A percentile compares a stretch with the other conserved stretches of the same genome.
These are phyloP conservation scores for Premnoplex brunnescens DNA, from an alignment of 2,797 vertebrate genomes.

Conservation along the genomic window DNA sequence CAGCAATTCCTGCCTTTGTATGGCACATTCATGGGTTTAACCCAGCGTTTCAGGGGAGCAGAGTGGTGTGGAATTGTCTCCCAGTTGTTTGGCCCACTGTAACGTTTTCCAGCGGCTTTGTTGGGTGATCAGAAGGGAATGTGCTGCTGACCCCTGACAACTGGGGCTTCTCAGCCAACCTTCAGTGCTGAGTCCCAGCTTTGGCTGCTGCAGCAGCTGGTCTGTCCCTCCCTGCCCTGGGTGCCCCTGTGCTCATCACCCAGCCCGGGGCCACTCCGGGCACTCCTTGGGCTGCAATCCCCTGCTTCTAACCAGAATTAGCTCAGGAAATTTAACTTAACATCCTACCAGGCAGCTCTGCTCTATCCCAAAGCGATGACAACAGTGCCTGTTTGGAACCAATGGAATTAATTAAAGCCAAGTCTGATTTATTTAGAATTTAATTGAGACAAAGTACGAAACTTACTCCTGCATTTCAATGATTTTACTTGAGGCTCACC, in stretches of 20 bases:
- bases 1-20: neutral
- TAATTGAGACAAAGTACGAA: neutral
- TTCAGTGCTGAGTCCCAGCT: neutral
- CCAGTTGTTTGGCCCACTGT: neutral
- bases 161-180: neutral
- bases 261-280: neutral
- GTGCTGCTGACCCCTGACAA: neutral
- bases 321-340: conserved; percentile 51
- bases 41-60: neutral
- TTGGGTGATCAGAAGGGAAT: neutral
- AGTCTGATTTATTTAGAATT: neutral
- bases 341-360: neutral
- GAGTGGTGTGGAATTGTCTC: neutral
- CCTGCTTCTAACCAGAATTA: conserved; percentile 16
- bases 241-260: neutral
- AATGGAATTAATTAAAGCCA: neutral
- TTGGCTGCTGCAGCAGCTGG: neutral
- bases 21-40: neutral
- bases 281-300: neutral
- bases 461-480: neutral
- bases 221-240: neutral
- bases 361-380: conserved; percentile 11
- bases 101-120: neutral
- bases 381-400: neutral
- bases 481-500: neutral